These are phyloP conservation scores for Prinia subflava DNA, from an alignment of 2,113 vertebrate species.

Conservation along the genomic window DNA sequence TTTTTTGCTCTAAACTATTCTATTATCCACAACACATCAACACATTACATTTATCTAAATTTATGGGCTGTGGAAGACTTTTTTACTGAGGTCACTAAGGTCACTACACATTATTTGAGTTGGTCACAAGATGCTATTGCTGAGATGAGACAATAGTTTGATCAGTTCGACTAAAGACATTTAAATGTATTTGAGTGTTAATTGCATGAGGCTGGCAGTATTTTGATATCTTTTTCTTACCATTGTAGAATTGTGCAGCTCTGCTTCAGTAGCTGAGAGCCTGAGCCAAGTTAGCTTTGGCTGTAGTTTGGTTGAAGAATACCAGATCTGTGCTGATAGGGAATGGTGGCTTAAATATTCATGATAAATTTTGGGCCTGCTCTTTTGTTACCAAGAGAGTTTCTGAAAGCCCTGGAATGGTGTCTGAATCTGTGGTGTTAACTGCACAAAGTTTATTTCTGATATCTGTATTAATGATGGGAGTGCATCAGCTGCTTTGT, in stretches of 20 bases:
- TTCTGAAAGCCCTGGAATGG: background rate
- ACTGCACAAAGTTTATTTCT: background rate
- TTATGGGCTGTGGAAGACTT: background rate
- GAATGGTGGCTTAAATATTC: background rate
- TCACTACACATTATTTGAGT: background rate
- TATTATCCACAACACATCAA: background rate
- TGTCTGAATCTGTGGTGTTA: background rate
- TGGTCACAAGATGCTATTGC: background rate
- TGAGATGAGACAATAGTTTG: background rate
- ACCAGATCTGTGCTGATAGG: background rate
- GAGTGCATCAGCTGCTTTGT: background rate
- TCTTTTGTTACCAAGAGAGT: background rate
- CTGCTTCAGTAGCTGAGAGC: background rate
- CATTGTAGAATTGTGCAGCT: background rate
- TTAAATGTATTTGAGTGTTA: background rate
- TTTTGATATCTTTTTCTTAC: background rate
- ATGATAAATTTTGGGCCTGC: background rate
- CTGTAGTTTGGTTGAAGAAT: background rate
- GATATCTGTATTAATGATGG: background rate
- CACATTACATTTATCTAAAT: background rate
- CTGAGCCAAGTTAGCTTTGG: background rate
- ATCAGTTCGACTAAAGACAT: background rate
- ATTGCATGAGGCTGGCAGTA: background rate
- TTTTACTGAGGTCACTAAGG: background rate
- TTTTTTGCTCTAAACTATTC: background rate